Base-by-base conservation (phyloP, 1,140 invertebrate species). In the Parapsyche elsis region DNA sequence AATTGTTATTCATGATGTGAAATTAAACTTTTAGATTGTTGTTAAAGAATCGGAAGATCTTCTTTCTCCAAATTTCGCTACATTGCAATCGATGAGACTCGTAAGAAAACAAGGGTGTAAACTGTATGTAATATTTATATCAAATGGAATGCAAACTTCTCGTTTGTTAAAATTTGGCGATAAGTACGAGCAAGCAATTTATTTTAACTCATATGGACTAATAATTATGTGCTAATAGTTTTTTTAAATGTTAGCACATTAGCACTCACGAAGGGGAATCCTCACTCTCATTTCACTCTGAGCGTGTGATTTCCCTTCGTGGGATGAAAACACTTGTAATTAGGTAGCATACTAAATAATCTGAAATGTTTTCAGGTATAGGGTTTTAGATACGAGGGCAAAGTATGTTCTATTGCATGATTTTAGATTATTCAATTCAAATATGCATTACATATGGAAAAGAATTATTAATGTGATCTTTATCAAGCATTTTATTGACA, bases 401-500 rank as follows among this genome's bases (percentile, higher is more conserved):
- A 92, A 91, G 81, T 95, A 92, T 81, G 86, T 95, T 38, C 85
- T 94, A 30, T 85, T 94, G 0, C 89, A 95, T 81, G 94, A 95
- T 84, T 85, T 88, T 49, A 88, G 92, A 44, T 85, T 96, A 0
- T 92, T 95, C 76, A 85, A 87, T 19, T 87, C 90, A 70, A 89
- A 92, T n/a, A 87, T 93, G 80, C 90, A 92, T 83, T 94, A 94
- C 83, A 83, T 96, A 9, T 95, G 94, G 94, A 94, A 93, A 57
- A 90, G 92, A 81, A 92, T 95, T 23, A 90, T 94, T 0, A 94
- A 94, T 83, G 92, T 94, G 0, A 85, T 95, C n/a, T 95, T 95
- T 78, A 87, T 95, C 19, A 89, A 90, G 67, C 88, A 90, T 83
- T 91, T 92, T 83, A 85, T 86, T 0, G 85, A 87, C 74, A 85